Conservation (phyloP, 2,113 vertebrate genomes). For the Carollia perspicillata region DNA sequence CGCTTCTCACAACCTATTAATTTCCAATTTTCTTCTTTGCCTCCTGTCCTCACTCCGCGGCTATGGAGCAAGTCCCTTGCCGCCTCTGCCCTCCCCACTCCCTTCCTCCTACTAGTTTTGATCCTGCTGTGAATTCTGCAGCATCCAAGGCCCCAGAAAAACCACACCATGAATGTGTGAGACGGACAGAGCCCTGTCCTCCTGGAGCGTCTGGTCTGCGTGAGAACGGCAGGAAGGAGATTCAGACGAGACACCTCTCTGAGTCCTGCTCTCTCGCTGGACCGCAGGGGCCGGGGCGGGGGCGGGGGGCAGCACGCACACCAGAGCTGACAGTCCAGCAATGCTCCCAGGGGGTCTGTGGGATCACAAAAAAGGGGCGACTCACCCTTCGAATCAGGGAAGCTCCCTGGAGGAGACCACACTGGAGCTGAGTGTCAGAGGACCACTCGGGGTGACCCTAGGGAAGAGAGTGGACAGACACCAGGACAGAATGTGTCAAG, state of each 20-base stretch:
- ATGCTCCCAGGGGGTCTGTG: neutral
- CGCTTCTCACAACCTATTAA: neutral
- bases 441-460: fast-evolving
- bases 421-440: neutral
- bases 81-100: neutral
- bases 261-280: neutral
- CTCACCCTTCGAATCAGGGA: neutral
- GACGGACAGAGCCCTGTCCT: neutral
- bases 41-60: neutral
- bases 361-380: neutral
- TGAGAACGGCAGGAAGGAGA: too few relatives aligned
- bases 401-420: neutral
- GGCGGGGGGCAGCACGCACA: too few relatives aligned
- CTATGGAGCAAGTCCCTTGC: neutral
- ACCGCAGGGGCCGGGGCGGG: too few relatives aligned
- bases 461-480: neutral
- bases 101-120: neutral
- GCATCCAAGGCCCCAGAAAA: neutral
- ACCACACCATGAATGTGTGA: too few relatives aligned
- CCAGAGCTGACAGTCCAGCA: neutral
- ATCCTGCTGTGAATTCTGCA: neutral
- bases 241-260: neutral
- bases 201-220: neutral
- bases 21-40: neutral
- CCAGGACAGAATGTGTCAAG: neutral